These are phyloP conservation scores for Drosophila murphyi DNA, from an alignment of 1,140 invertebrate genomes.

Conservation along the genomic window DNA sequence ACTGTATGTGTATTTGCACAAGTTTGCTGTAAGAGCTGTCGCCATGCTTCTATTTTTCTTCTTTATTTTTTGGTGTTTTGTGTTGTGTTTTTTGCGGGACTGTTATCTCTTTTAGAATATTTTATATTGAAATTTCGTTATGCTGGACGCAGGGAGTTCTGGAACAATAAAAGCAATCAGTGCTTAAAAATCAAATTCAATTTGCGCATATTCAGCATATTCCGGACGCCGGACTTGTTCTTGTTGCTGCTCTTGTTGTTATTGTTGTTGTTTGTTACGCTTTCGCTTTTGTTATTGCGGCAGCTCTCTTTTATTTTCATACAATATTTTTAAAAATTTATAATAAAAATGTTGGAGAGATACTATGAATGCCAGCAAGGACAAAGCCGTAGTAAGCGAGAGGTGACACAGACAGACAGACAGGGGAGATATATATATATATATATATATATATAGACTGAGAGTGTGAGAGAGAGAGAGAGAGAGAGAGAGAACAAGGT, in stretches of 20 bases:
- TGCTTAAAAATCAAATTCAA: slow-evolving; percentile 82
- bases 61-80: neutral
- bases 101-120: slow-evolving; percentile 65
- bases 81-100: neutral
- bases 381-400: slow-evolving; percentile 14
- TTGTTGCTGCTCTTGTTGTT: slow-evolving; percentile 13
- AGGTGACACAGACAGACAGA: too few relatives aligned
- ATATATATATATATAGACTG: too few relatives aligned
- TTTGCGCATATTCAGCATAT: slow-evolving; percentile 81
- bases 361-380: slow-evolving; percentile 46
- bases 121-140: slow-evolving; percentile 63
- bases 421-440: too few relatives aligned
- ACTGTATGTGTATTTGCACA: slow-evolving; percentile 5
- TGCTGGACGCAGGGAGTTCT: slow-evolving; percentile 24
- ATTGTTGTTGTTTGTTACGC: slow-evolving; percentile 10
- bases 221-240: slow-evolving; percentile 34
- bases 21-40: neutral
- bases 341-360: slow-evolving; percentile 48
- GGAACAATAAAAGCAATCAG: slow-evolving; percentile 81
- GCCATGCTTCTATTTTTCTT: slow-evolving; percentile 14
- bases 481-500: slow-evolving; percentile 31
- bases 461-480: neutral
- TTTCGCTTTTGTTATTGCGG: slow-evolving; percentile 45
- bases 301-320: slow-evolving; percentile 36
- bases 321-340: slow-evolving; percentile 66